Percentiles rank a stretch among this genome's conserved stretches.
Evolutionary conservation across 2,888 invertebrate species (phyloP).

Genomic region (Agriopis aurantiaria): DNA sequence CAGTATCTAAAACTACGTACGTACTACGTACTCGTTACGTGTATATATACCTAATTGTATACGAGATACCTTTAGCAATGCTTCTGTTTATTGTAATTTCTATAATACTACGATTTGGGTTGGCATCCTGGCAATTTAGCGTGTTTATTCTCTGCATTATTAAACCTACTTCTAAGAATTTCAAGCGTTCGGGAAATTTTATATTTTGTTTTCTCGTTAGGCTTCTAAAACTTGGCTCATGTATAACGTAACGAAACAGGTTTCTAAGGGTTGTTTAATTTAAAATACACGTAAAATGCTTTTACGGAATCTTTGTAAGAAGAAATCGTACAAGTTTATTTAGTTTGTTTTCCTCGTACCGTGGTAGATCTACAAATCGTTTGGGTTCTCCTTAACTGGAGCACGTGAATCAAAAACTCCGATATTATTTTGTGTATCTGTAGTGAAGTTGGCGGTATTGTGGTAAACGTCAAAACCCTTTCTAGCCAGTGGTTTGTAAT

Average conservation of each 20-base stretch:
- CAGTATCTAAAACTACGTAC: background rate
- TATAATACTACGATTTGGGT: slow-evolving; percentile 24
- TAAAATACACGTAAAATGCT: slow-evolving; percentile 2
- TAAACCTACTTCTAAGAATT: slow-evolving; percentile 27
- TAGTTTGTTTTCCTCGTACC: slow-evolving; percentile 7
- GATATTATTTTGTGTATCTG: background rate
- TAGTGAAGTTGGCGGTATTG: too few species aligned
- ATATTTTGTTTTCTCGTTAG: slow-evolving; percentile 11
- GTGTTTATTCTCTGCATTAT: slow-evolving; percentile 26
- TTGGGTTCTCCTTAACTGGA: background rate
- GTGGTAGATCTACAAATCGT: background rate
- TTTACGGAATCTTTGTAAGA: slow-evolving; percentile 5
- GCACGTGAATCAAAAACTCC: background rate
- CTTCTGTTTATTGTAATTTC: slow-evolving; percentile 33
- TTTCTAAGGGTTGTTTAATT: slow-evolving; percentile 1
- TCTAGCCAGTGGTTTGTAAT: too few species aligned
- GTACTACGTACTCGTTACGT: too few species aligned
- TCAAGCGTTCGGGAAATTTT: slow-evolving; percentile 14
- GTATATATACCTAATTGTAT: background rate
- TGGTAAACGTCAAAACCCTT: too few species aligned
- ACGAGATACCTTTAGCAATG: background rate
- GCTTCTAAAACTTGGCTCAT: slow-evolving; percentile 5
- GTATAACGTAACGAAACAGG: background rate
- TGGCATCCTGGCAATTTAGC: slow-evolving; percentile 30
- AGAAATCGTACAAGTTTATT: slow-evolving; percentile 11